phyloP scores from a whole-genome alignment of 2,113 vertebrate species.

The Vombatus ursinus region DNA sequence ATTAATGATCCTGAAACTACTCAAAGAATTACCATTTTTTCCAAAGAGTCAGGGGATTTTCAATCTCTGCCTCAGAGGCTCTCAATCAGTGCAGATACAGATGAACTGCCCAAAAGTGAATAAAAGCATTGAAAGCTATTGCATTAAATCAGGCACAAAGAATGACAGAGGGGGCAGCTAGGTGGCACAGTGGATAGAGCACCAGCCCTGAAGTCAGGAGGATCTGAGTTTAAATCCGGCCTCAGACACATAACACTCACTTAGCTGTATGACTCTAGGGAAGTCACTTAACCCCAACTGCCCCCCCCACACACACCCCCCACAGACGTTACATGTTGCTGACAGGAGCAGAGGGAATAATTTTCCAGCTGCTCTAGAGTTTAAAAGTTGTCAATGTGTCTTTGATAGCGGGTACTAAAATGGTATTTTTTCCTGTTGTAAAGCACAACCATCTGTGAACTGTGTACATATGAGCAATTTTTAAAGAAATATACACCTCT shows the following conservation, averaged over 20 bases:
- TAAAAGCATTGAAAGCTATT: constrained; percentile 35
- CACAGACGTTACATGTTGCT: constrained; percentile 54
- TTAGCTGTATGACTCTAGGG: no score
- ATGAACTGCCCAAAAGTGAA: not conserved
- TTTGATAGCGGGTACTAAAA: not conserved
- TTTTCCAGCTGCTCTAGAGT: constrained; percentile 55
- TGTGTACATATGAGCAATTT: not conserved
- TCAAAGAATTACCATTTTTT: constrained; percentile 51
- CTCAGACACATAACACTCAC: no score
- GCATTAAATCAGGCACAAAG: constrained; percentile 49
- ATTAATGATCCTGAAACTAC: constrained; percentile 52
- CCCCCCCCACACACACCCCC: no score
- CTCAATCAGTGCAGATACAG: constrained; percentile 50
- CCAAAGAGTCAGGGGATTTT: constrained; percentile 10
- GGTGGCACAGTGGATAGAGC: no score
- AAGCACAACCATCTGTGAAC: constrained; percentile 26
- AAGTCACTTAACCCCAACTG: no score
- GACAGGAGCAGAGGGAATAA: constrained; percentile 48
- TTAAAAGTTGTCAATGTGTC: constrained; percentile 1
- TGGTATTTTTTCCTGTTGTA: not conserved
- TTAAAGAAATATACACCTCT: constrained; percentile 40
- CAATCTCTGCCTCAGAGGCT: constrained; percentile 40
- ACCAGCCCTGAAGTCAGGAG: no score
- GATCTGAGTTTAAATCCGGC: no score
- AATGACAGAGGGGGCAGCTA: not conserved